Evolutionary conservation across 2,888 invertebrate genomes (phyloP).

Genomic region (Ectobius pallidus): DNA sequence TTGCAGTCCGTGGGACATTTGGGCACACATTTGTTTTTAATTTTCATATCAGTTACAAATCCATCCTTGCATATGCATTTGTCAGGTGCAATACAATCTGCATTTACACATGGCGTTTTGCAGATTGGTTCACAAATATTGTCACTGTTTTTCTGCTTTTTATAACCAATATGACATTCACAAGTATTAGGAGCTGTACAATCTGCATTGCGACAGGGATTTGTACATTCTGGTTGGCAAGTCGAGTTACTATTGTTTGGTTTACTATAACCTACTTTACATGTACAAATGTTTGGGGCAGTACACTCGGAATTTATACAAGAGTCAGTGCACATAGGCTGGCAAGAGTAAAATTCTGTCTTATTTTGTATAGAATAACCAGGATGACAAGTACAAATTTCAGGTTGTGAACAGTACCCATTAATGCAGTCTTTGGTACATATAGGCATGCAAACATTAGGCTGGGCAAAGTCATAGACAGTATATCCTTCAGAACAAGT

Average conservation of each 20-base stretch:
- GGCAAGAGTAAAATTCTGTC: conserved; percentile 47
- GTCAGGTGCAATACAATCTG: conserved; percentile 52
- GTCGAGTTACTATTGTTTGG: not conserved
- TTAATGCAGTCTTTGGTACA: not conserved
- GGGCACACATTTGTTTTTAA: conserved; percentile 50
- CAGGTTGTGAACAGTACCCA: conserved; percentile 43
- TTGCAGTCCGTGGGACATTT: conserved; percentile 48
- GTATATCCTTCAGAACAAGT: conserved; percentile 13
- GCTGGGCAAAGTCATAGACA: not conserved
- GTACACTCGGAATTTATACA: conserved; percentile 41
- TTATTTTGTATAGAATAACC: conserved; percentile 43
- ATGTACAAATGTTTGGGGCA: not conserved
- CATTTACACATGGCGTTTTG: conserved; percentile 57
- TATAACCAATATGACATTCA: conserved; percentile 41
- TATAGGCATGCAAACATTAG: not conserved
- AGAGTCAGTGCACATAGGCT: conserved; percentile 50
- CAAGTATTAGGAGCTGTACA: conserved; percentile 56
- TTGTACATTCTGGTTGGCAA: not conserved
- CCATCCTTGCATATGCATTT: conserved; percentile 49
- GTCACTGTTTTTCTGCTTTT: not conserved
- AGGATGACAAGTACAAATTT: conserved; percentile 49
- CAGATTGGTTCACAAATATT: conserved; percentile 57
- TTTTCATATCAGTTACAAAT: conserved; percentile 38
- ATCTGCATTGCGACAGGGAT: conserved; percentile 51
- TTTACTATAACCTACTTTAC: not conserved